Conservation (phyloP, 2,888 invertebrate species). For the Apodemia hepburni region DNA sequence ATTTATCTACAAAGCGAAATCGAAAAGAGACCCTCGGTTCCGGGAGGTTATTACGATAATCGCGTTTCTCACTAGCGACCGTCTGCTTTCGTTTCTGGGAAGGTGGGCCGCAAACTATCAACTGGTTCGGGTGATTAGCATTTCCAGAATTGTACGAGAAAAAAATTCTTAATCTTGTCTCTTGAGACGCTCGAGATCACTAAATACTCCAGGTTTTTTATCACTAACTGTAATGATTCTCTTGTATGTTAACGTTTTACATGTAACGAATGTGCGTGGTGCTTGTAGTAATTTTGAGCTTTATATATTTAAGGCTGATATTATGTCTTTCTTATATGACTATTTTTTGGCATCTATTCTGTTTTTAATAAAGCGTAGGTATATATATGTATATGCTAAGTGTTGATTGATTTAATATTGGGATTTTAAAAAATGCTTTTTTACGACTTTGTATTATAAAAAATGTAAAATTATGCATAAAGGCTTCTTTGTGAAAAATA, state of each 20-base stretch:
- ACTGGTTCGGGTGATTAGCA: slow-evolving; percentile 66
- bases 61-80: slow-evolving; percentile 68
- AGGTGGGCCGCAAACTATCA: slow-evolving; percentile 68
- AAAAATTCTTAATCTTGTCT: slow-evolving; percentile 31
- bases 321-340: neutral
- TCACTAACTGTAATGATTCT: neutral
- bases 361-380: too few species aligned
- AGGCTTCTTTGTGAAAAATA: too few species aligned
- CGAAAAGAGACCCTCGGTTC: slow-evolving; percentile 38
- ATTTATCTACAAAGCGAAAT: neutral
- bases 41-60: slow-evolving; percentile 75
- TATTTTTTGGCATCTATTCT: neutral
- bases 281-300: neutral
- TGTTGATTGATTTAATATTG: too few species aligned
- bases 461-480: too few species aligned
- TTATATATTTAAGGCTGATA: neutral
- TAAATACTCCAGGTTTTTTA: slow-evolving; percentile 6
- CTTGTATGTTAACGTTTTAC: neutral
- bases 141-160: slow-evolving; percentile 67
- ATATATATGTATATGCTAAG: too few species aligned
- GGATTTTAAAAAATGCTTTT: too few species aligned
- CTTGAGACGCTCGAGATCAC: neutral
- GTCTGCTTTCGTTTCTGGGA: slow-evolving; percentile 75
- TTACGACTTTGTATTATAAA: too few species aligned
- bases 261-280: neutral